Conservation (phyloP, 2,888 invertebrate genomes). For the Malthinus flaveolus region DNA sequence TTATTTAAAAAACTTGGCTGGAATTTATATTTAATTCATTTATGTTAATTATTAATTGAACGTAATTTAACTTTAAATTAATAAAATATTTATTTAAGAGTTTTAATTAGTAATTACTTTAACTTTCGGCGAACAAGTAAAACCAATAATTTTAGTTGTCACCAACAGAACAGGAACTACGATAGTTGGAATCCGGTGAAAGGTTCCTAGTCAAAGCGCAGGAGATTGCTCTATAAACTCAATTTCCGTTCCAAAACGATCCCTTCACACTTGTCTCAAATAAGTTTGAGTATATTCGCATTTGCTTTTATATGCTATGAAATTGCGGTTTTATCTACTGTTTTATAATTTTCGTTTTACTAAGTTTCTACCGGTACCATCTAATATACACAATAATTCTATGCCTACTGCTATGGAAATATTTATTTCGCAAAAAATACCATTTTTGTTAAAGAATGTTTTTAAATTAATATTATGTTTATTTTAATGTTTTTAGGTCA, state of each 20-base stretch:
- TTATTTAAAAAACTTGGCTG: too few species aligned
- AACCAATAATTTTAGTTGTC: constrained; percentile 31
- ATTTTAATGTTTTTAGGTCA: too few species aligned
- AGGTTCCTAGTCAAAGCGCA: constrained; percentile 42
- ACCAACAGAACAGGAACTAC: constrained; percentile 31
- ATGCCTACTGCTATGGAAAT: too few species aligned
- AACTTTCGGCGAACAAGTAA: constrained; percentile 27
- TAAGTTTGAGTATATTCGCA: constrained; percentile 5
- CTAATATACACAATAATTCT: too few species aligned
- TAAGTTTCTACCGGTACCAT: too few species aligned
- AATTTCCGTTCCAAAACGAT: constrained; percentile 43
- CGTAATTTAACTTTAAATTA: constrained; percentile 7
- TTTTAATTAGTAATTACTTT: constrained; percentile 31
- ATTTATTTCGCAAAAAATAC: too few species aligned
- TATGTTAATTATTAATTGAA: too few species aligned
- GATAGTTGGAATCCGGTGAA: constrained; percentile 37
- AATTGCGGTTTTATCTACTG: not conserved
- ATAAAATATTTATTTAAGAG: constrained; percentile 4
- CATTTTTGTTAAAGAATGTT: too few species aligned
- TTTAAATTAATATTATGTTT: too few species aligned
- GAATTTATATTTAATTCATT: too few species aligned
- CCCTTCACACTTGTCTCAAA: constrained; percentile 31
- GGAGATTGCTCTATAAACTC: constrained; percentile 45
- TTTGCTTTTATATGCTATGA: not conserved
- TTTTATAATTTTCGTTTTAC: not conserved